phyloP scores from a whole-genome alignment of 2,113 vertebrate genomes.

The Nerophis ophidion region DNA sequence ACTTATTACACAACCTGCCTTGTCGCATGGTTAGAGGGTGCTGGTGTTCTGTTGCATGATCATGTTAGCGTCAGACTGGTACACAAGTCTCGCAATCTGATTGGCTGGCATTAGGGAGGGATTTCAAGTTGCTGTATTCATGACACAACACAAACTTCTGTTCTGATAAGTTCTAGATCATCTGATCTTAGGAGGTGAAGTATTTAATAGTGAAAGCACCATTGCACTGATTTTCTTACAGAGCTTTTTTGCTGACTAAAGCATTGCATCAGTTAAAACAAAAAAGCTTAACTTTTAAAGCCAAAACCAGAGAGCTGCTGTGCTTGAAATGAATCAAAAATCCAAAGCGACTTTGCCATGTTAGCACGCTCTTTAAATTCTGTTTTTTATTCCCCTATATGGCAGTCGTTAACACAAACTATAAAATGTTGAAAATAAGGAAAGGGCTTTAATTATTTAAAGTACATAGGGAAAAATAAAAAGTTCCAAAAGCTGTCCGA shows the following conservation, averaged over 20 bases:
- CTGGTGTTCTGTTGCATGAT: slow-evolving; percentile 14
- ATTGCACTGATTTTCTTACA: background rate
- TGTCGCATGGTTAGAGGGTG: slow-evolving; percentile 12
- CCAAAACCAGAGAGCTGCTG: background rate
- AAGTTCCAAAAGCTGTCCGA: background rate
- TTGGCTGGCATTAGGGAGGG: slow-evolving; percentile 41
- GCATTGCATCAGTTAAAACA: background rate
- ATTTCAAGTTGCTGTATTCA: slow-evolving; percentile 31
- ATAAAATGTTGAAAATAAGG: background rate
- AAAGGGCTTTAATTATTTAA: background rate
- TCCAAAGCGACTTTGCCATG: background rate
- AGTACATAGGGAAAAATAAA: too few species aligned
- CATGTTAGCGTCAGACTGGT: slow-evolving; percentile 32
- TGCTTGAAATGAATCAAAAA: background rate
- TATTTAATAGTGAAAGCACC: too few species aligned
- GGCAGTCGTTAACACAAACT: background rate
- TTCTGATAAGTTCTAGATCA: slow-evolving; percentile 35
- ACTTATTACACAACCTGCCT: slow-evolving; percentile 20
- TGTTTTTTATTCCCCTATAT: background rate
- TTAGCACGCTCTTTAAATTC: background rate
- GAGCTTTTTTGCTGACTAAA: background rate
- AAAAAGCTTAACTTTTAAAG: background rate
- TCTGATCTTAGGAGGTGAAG: background rate
- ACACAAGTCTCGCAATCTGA: slow-evolving; percentile 40
- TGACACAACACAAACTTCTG: slow-evolving; percentile 35